Base-by-base conservation (phyloP, 2,888 invertebrate species). In the Apocheima hispidaria region DNA sequence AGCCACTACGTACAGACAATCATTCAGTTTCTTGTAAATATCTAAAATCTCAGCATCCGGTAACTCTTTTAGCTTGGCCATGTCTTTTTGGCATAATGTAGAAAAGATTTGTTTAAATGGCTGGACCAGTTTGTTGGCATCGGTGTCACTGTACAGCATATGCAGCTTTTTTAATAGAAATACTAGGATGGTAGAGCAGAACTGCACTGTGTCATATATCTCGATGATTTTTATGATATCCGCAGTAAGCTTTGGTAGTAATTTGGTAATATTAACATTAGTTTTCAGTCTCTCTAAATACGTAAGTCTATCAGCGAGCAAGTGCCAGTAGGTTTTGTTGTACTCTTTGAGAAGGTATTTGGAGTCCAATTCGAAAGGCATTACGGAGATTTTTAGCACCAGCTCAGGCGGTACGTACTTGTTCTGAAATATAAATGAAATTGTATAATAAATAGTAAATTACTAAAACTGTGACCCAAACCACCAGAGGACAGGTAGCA, bases 251-350 rank as follows among this genome's bases (percentile, higher is more conserved):
- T 86, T 88, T 55, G 83, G 81, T 54, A 90, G 51, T 6, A 90
- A 55, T 66, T 91, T 90, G 2, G 74, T 60, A 16, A 88, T 78
- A 0, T 77, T 65, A 20, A 78, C 74, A 23, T 77, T 80, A 0
- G 74, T 55, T 71, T 85, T 87, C 0, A 90, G 67, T 57, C 73
- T 85, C 28, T 89, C 90, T 0, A 91, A 79, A 49, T 82, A 92
- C 0, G 71, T 58, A 0, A 92, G 63, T 33, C 90, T 68, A 44
- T 92, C 91, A 0, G 77, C 83, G 0, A 92, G 26, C 0, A 92
- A 83, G 18, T 85, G 86, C 87, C 90, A 90, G 62, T 92, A 92
- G 0, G 89, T 90, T 61, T 90, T 91, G 28, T 66, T 68, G 56
- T 91, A 86, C 40, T 90, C 87, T 0, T 68, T 71, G 0, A 89